Evolutionary conservation across 2,797 vertebrate species (phyloP).

Genomic region (Lepidocolaptes lacrymiger): DNA sequence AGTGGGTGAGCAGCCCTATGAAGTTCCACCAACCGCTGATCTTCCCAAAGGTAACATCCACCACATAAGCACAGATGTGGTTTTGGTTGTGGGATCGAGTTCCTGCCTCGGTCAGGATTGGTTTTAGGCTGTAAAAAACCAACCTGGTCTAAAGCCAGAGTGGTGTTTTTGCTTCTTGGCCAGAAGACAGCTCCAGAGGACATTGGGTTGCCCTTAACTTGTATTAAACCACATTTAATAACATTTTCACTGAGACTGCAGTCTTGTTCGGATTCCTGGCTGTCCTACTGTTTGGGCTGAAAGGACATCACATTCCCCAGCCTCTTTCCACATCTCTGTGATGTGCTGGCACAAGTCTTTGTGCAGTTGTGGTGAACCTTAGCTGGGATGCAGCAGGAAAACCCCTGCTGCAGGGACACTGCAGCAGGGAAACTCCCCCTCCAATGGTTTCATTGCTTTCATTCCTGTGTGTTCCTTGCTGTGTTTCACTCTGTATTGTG

Average conservation of each 20-base stretch:
- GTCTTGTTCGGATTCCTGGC: not conserved
- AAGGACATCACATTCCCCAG: not conserved
- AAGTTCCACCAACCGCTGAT: slow-evolving; percentile 64
- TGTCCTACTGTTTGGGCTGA: not conserved
- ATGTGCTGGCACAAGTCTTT: not conserved
- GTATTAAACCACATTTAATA: not conserved
- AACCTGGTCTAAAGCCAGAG: not conserved
- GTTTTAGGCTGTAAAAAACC: not conserved
- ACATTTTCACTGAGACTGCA: not conserved
- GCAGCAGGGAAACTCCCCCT: not conserved
- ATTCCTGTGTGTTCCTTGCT: not conserved
- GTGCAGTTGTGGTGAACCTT: not conserved
- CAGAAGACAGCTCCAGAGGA: not conserved
- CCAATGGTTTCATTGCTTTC: not conserved
- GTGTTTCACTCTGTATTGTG: not conserved
- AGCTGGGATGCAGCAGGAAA: not conserved
- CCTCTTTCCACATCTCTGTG: not conserved
- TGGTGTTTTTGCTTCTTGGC: not conserved
- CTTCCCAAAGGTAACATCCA: slow-evolving; percentile 74
- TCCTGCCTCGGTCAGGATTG: not conserved
- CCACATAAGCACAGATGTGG: not conserved
- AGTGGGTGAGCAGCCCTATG: slow-evolving; percentile 38
- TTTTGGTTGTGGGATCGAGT: not conserved
- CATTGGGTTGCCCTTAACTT: not conserved
- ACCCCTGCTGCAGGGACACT: not conserved